Conservation (phyloP, 2,113 vertebrate genomes). For the Oenanthe melanoleuca region DNA sequence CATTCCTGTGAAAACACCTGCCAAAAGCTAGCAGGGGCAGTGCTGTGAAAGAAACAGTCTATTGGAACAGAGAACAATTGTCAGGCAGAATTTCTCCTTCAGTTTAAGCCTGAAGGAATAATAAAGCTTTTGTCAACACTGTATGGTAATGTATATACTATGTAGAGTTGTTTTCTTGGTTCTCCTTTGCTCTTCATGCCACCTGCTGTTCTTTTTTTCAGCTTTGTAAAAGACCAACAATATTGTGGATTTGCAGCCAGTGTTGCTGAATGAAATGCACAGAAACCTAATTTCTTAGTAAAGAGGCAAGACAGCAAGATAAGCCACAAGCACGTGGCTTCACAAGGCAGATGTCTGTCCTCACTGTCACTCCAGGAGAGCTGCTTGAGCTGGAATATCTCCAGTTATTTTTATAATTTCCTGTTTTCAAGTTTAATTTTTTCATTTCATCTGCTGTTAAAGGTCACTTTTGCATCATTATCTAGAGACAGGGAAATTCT, state of each 20-base stretch:
- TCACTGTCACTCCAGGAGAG: not conserved
- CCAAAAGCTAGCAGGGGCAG: slow-evolving; percentile 49
- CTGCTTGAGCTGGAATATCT: not conserved
- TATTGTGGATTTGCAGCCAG: not conserved
- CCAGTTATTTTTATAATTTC: not conserved
- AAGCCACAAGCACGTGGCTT: not conserved
- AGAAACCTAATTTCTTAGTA: not conserved
- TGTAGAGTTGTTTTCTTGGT: not conserved
- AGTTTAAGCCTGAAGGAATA: slow-evolving; percentile 6
- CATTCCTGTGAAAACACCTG: slow-evolving; percentile 57
- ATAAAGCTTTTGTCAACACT: not conserved
- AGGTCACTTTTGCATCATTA: not conserved
- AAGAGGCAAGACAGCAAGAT: not conserved
- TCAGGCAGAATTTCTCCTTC: slow-evolving; percentile 53
- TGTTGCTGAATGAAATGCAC: not conserved
- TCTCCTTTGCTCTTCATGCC: not conserved
- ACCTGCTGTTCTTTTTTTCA: not conserved
- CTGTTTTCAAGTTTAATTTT: not conserved
- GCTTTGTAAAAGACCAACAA: not conserved
- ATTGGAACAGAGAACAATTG: slow-evolving; percentile 65
- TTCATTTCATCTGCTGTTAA: not conserved
- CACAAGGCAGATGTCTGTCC: not conserved
- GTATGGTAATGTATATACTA: not conserved
- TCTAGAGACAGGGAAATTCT: not conserved
- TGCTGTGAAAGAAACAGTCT: slow-evolving; percentile 78